Base-by-base conservation (phyloP, 2,113 vertebrate genomes). In the Tetrao urogallus region DNA sequence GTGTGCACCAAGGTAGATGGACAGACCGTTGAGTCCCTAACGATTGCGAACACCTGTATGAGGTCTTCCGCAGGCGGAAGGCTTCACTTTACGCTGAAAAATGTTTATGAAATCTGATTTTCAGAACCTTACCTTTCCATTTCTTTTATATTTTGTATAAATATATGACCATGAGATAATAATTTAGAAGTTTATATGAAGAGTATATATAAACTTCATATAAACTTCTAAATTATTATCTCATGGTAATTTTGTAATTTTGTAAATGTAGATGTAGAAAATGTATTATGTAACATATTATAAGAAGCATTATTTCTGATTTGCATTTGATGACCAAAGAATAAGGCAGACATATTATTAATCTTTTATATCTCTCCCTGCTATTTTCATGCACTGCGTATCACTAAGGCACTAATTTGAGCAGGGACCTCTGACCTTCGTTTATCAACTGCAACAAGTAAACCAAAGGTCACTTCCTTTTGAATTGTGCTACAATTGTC, bases 251-350 rank as follows among this genome's bases (percentile, higher is more conserved):
- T 74, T 25, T 32, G 6, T 38, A 84, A 63, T 38, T 38, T 38
- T 38, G 38, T 38, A 38, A 38, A 38, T 38, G 38, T 38, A 38
- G 38, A 50, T 2, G 1, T 7, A 38, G 3, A 6, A 52, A 5
- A 11, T 50, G 16, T 45, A 5, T n/a, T 52, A 64, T n/a, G 50
- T 54, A 82, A 32, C 2, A 28, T 43, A 74, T 30, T 42, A 11
- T 18, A 47, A 42, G 22, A 63, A 2, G 16, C 47, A 66, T 80
- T 82, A 56, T 70, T 61, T 56, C 25, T 45, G 6, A 30, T 30
- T 6, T 48, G 6, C 2, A 0, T 9, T 21, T 66, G n/a, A 32
- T 61, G 5, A 10, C 10, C 0, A 4, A 27, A 56, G 10, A 36
- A 8, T 64, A 32, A 48, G 13, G 2, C 54, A 5, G 15, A 13